Conservation (phyloP, 2,113 vertebrate genomes). For the Corynorhinus townsendii region DNA sequence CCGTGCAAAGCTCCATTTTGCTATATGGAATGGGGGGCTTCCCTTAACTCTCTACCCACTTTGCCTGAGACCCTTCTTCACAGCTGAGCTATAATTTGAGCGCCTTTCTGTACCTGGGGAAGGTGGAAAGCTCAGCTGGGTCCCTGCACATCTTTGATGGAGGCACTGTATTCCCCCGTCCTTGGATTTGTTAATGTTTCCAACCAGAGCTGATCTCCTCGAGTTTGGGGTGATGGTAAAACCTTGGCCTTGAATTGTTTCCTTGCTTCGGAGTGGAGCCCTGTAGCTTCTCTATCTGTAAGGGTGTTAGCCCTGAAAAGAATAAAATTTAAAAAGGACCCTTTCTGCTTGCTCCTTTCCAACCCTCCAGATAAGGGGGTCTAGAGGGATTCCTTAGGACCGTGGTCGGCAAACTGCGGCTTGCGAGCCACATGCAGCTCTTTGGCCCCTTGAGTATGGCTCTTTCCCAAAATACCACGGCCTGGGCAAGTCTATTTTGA, state of each 20-base stretch:
- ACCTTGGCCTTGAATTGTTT: not conserved
- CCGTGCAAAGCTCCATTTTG: not conserved
- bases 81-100: not conserved
- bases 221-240: not conserved
- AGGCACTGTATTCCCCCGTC: fast-evolving
- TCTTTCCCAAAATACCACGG: too few species aligned
- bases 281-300: not conserved
- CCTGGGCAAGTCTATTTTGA: too few species aligned
- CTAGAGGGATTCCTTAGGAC: not conserved
- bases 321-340: not conserved
- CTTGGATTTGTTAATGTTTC: not conserved
- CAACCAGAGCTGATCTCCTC: not conserved
- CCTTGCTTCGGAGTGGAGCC: not conserved
- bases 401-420: too few species aligned
- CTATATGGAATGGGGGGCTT: not conserved
- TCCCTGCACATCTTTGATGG: not conserved
- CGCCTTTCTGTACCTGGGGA: not conserved
- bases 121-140: not conserved
- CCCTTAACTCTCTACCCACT: not conserved
- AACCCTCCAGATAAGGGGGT: not conserved
- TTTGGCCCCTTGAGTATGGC: too few species aligned
- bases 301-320: not conserved
- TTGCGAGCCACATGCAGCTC: too few species aligned
- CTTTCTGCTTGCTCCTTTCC: not conserved
- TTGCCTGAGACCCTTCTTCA: not conserved